Base-by-base conservation (phyloP, 1,140 invertebrate species). In the Procambarus virginalis region DNA sequence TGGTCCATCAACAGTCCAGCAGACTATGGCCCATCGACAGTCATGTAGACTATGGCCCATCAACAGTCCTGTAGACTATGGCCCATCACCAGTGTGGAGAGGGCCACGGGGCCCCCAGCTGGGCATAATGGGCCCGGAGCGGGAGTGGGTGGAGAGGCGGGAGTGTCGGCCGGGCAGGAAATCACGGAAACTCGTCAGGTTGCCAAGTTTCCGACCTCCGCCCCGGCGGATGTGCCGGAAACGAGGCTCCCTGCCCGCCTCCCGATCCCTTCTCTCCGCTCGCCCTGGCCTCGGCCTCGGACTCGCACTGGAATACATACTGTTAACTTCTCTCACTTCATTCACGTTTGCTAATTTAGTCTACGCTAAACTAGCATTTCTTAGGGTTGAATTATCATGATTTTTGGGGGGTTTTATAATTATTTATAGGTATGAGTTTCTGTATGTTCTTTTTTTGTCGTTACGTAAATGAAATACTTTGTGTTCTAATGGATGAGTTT, bases 161-260 rank as follows among this genome's bases (percentile, higher is more conserved):
- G 77, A 64, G 85, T 87, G 78, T 70, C 78, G 86, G 86, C 48
- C 60, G 80, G 86, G 48, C 86, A 80, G 86, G 88, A 89, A 89
- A 89, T 89, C 88, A 89, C 88, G 88, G 88, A 89, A 89, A 84
- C 88, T 89, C 88, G 88, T 89, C 88, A 89, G 88, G 88, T 89
- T 89, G 88, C 81, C 88, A 89, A 89, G 88, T 84, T 89, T 89
- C 88, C 88, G 88, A 89, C 88, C 88, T 89, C 88, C 88, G 81
- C 88, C 88, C 88, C 81, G 88, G 81, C 88, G 88, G 88, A 89
- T 84, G 88, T 76, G 46, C 73, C 88, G 88, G 88, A 89, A 89
- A 89, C 88, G 88, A 89, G 88, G 79, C 88, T 89, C 82, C 81
- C 51, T 70, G 81, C 75, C 88, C 51, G 81, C 58, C 55, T 89